A percentile compares a stretch with the other conserved stretches of the same genome.
phyloP scores from a whole-genome alignment of 2,888 invertebrate genomes.

The Kuschelorhynchus macadamiae region DNA sequence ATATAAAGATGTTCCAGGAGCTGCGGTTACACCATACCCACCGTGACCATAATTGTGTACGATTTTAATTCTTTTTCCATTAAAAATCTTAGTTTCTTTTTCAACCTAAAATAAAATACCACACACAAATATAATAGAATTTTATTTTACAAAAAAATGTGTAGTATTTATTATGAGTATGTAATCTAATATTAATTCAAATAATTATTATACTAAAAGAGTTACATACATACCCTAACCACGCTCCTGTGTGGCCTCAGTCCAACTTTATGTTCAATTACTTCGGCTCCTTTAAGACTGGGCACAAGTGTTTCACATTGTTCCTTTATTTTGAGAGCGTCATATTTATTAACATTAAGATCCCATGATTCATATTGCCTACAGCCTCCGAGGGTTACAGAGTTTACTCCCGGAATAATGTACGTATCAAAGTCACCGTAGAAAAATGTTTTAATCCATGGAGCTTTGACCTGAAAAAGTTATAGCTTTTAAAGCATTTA shows the following conservation, averaged over 20 bases:
- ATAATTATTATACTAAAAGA: no score
- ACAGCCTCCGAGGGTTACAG: constrained; percentile 88
- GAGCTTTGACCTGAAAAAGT: constrained; percentile 78
- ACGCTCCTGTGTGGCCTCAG: constrained; percentile 85
- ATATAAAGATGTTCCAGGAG: constrained; percentile 88
- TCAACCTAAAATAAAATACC: constrained; percentile 71
- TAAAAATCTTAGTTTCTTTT: constrained; percentile 69
- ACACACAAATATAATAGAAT: no score
- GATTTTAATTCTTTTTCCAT: constrained; percentile 73
- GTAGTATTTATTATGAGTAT: no score
- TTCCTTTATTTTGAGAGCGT: constrained; percentile 83
- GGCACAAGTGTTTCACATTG: constrained; percentile 85
- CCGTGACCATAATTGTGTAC: constrained; percentile 97
- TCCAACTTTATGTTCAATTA: constrained; percentile 80
- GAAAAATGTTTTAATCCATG: constrained; percentile 91
- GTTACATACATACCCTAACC: constrained; percentile 73
- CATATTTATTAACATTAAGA: constrained; percentile 76
- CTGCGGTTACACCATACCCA: constrained; percentile 91
- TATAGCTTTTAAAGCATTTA: neutral
- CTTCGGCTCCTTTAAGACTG: constrained; percentile 74
- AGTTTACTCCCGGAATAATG: constrained; percentile 82
- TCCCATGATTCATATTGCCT: constrained; percentile 87
- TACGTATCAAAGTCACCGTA: constrained; percentile 91
- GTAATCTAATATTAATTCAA: no score
- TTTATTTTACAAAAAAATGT: no score